Evolutionary conservation across 2,113 vertebrate genomes (phyloP), one percentile per base, ranked within the genome.

Genomic region (Cyprinodon tularosa): DNA sequence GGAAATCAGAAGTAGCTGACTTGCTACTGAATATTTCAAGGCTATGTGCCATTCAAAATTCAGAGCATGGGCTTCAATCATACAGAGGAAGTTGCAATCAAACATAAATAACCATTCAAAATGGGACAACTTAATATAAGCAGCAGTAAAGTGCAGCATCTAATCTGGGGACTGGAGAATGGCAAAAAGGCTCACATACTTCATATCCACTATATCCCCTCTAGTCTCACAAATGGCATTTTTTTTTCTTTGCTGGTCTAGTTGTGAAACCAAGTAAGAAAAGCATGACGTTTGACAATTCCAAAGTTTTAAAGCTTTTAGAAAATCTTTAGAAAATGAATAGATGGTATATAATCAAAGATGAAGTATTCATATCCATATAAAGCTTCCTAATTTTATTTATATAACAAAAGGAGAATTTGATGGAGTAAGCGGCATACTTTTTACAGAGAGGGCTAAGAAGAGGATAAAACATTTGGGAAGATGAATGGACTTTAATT

Each of bases 51-150:
- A 38, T 29, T 69, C 36, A 45, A 74, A 42, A 57, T 70, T 66
- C 42, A 65, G 38, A 69, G 66, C 66, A 65, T 50, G 48, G 47
- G 62, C 37, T 68, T 66, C 4, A 70, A 45, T 66, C 38, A 71
- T 29, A 64, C 22, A 68, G 13, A 36, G 14, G n/a, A 62, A 29
- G 62, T 17, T n/a, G 68, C 17, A 59, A 40, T 72, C 39, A 64
- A 68, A 68, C 57, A 6, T 40, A 57, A 66, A 66, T 29, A 53
- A 61, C 9, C 37, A 72, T 72, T 82, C 37, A 40, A 71, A 68
- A 57, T 38, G 62, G 7, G n/a, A 20, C 64, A 40, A 53, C 29
- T 62, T 67, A 68, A 12, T 38, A 38, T 62, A 50, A 61, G 57
- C 40, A n/a, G 72, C 62, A 20, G 50, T 57, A 47, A 57, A 71